Conservation (phyloP, 2,888 invertebrate genomes). For the Halictus quadricinctus region DNA sequence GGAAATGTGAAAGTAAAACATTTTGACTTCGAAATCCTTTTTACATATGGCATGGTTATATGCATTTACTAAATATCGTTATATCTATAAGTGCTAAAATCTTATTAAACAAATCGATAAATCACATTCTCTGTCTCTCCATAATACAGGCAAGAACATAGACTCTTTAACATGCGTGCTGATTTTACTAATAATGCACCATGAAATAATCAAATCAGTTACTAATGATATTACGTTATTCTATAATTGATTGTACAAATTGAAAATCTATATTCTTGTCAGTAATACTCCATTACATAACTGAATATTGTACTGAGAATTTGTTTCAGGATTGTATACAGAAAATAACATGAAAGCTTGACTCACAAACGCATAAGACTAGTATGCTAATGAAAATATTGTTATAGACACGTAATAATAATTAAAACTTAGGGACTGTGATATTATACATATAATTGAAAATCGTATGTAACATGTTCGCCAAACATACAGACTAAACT, state of each 20-base stretch:
- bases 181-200: background rate
- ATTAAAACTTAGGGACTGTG: background rate
- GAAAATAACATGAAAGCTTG: background rate
- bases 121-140: slow-evolving; percentile 13
- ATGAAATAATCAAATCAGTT: background rate
- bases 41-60: background rate
- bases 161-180: background rate
- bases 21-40: slow-evolving; percentile 31
- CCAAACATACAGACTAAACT: background rate
- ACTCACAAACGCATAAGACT: slow-evolving; percentile 12
- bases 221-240: background rate
- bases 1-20: background rate
- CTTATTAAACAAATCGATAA: slow-evolving; percentile 16
- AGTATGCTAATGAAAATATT: slow-evolving; percentile 7
- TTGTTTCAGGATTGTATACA: background rate
- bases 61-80: slow-evolving; percentile 4
- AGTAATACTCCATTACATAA: background rate
- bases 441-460: background rate
- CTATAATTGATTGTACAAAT: background rate
- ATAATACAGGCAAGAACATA: slow-evolving; percentile 25
- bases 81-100: slow-evolving; percentile 15
- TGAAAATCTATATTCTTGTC: slow-evolving; percentile 5
- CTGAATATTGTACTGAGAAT: background rate
- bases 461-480: background rate
- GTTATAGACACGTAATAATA: slow-evolving; percentile 13